phyloP scores from a whole-genome alignment of 2,797 vertebrate genomes.

The Sebastes matsubarae region DNA sequence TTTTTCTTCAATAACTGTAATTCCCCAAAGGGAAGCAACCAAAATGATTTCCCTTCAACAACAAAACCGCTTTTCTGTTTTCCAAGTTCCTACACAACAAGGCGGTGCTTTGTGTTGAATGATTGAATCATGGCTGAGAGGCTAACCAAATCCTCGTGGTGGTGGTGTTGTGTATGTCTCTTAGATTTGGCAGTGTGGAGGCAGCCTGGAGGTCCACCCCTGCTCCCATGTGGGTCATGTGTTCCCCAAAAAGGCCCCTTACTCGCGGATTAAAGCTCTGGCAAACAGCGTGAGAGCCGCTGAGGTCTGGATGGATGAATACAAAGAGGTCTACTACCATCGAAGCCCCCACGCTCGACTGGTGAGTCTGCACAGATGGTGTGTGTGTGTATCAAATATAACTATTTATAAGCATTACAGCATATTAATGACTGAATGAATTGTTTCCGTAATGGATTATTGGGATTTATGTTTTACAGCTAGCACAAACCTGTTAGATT shows the following conservation, averaged over 20 bases:
- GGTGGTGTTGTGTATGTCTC: slow-evolving; percentile 27
- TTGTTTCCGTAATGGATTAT: neutral
- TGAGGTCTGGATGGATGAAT: slow-evolving; percentile 97
- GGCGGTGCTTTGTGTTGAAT: slow-evolving; percentile 36
- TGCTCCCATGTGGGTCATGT: slow-evolving; percentile 98
- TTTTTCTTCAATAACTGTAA: slow-evolving; percentile 5
- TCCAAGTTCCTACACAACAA: slow-evolving; percentile 15
- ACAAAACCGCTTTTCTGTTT: slow-evolving; percentile 28
- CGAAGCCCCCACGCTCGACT: slow-evolving; percentile 92
- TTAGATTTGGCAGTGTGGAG: slow-evolving; percentile 98
- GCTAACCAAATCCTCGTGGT: slow-evolving; percentile 45
- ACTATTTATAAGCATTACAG: neutral
- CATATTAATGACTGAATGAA: neutral
- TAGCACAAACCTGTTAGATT: slow-evolving; percentile 11
- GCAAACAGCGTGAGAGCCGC: slow-evolving; percentile 95
- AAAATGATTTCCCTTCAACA: slow-evolving; percentile 3
- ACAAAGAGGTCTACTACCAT: slow-evolving; percentile 95
- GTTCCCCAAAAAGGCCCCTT: slow-evolving; percentile 96
- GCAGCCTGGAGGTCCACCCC: slow-evolving; percentile 93
- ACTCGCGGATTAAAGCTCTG: slow-evolving; percentile 93
- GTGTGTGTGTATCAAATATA: neutral
- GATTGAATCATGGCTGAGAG: slow-evolving; percentile 32
- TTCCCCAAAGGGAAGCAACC: slow-evolving; percentile 16
- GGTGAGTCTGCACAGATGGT: slow-evolving; percentile 80
- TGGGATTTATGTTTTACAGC: slow-evolving; percentile 13